A percentile compares a stretch with the other conserved stretches of the same genome.
Conservation (phyloP, 2,113 vertebrate genomes). For the Oenanthe melanoleuca region DNA sequence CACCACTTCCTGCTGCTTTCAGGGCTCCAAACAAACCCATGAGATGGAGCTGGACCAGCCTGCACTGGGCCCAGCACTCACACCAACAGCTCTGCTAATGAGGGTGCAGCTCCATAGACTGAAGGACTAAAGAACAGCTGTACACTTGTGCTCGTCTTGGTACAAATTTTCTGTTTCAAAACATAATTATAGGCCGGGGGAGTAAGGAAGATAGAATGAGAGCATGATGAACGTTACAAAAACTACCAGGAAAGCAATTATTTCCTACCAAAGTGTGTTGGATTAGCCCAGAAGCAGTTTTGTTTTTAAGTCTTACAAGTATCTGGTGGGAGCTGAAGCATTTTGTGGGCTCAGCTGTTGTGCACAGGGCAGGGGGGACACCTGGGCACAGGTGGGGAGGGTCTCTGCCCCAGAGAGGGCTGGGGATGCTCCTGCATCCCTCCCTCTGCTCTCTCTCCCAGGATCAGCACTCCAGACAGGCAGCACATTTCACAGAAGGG, state of each 20-base stretch:
- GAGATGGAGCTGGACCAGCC: neutral
- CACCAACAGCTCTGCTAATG: neutral
- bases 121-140: slow-evolving; percentile 2
- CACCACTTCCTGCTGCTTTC: neutral
- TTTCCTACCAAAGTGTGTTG: neutral
- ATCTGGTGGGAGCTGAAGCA: neutral
- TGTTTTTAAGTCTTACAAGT: neutral
- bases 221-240: neutral
- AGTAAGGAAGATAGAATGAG: neutral
- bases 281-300: neutral
- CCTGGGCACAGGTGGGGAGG: neutral
- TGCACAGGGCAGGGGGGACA: fast-evolving
- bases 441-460: neutral
- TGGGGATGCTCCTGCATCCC: neutral
- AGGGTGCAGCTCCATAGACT: neutral
- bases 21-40: neutral
- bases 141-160: neutral
- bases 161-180: slow-evolving; percentile 23
- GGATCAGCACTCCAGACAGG: neutral
- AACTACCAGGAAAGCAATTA: neutral
- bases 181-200: neutral
- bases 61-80: neutral
- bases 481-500: neutral
- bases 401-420: neutral
- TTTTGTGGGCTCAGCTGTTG: neutral